Evolutionary conservation across 2,888 invertebrate genomes (phyloP).

Genomic region (Hirudinaria manillensis): DNA sequence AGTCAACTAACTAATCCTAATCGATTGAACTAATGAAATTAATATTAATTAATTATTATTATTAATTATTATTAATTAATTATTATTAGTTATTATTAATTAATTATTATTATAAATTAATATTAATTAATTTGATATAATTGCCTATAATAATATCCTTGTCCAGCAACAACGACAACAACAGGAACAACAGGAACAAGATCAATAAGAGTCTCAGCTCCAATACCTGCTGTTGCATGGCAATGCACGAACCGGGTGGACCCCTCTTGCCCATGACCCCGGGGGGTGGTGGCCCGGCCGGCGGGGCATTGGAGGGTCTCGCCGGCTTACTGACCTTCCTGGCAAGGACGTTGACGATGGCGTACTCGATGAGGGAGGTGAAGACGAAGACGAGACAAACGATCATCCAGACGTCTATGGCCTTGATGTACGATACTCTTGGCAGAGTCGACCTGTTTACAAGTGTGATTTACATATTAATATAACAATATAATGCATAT

Average conservation of each 20-base stretch:
- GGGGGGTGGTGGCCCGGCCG: background rate
- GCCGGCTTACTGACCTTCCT: conserved; percentile 21
- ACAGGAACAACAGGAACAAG: background rate
- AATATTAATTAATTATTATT: no score
- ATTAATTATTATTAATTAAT: no score
- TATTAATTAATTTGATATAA: no score
- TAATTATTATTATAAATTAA: no score
- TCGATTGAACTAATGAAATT: no score
- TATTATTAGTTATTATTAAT: no score
- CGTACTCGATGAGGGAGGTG: conserved; percentile 35
- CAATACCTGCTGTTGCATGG: conserved; percentile 11
- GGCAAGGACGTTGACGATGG: conserved; percentile 34
- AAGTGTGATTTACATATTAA: background rate
- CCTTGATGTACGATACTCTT: conserved; percentile 33
- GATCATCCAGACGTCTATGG: conserved; percentile 36
- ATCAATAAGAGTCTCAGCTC: background rate
- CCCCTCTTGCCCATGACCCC: conserved; percentile 20
- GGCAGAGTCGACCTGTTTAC: conserved; percentile 28
- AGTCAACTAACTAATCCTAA: no score
- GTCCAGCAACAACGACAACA: background rate
- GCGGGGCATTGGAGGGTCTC: background rate
- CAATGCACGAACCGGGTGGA: conserved; percentile 12
- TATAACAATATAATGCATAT: background rate
- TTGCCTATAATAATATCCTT: no score
- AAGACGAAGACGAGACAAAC: conserved; percentile 34